Evolutionary conservation across 2,113 vertebrate species (phyloP), one percentile per base, ranked within the genome.

Genomic region (Scomber colias): DNA sequence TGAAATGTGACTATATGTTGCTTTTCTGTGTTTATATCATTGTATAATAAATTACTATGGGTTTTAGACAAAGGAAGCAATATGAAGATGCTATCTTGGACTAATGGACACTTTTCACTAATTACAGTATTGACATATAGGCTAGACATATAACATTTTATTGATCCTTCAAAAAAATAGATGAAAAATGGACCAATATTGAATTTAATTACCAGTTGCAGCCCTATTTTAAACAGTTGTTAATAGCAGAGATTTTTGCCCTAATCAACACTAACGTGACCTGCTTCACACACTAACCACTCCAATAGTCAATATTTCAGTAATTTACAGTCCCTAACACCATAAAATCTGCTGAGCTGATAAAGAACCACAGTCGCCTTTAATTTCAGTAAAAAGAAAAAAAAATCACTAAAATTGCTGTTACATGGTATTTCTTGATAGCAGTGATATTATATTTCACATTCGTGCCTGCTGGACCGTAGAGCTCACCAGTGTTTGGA

Each of bases 241-340:
- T 35, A 35, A 35, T 3, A 35, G 35, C 49, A 35, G 31, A 35
- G 31, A 35, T 4, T 35, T 7, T 5, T 30, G 11, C 24, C 12
- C 4, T 35, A 44, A 57, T 40, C 31, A 53, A 40, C 14, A 40
- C 12, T 57, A 71, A 54, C 59, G 51, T 50, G 7, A 17, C 11
- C 6, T 54, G 17, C 35, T 24, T 60, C 45, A 11, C 10, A 27
- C 40, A 45, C 30, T 10, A 53, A 50, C 55, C n/a, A 16, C 3
- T 50, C 45, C 16, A 15, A 54, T 45, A 66, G 81, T 77, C 71
- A 71, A 54, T 74, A 73, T 66, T 67, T 75, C 12, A 79, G 31
- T 12, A 71, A 68, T 61, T 31, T 46, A 66, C 60, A 55, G 63
- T 59, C 82, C 3, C 13, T 27, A 24, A n/a, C 75, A 21, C 68